A percentile compares a stretch with the other conserved stretches of the same genome.
Conservation (phyloP, 2,113 vertebrate species). For the Typhlomys cinereus region DNA sequence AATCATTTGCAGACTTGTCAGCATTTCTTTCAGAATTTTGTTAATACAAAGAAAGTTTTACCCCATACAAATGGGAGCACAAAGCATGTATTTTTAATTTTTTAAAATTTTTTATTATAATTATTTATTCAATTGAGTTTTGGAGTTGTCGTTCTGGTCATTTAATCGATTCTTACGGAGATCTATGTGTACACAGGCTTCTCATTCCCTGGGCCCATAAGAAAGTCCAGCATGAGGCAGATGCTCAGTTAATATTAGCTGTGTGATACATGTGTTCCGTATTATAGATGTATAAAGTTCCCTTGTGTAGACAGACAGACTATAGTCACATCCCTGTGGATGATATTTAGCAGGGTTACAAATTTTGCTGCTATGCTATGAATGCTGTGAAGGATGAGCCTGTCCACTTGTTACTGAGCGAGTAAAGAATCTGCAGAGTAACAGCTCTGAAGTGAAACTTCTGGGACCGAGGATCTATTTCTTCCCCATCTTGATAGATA, state of each 20-base stretch:
- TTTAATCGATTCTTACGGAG: neutral
- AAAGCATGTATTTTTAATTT: neutral
- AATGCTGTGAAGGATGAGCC: neutral
- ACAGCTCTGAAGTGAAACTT: constrained; percentile 27
- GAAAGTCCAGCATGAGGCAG: neutral
- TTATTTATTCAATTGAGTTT: too few relatives aligned
- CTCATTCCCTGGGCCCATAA: neutral
- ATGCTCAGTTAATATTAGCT: neutral
- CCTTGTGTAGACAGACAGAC: neutral
- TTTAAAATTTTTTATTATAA: neutral
- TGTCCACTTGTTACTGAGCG: neutral
- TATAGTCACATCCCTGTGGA: neutral
- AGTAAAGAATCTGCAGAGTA: neutral
- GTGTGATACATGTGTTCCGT: neutral
- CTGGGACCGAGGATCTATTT: neutral
- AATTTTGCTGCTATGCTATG: neutral
- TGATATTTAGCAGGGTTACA: neutral
- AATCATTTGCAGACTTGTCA: neutral
- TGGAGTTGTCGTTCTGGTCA: too few relatives aligned
- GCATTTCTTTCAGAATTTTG: neutral
- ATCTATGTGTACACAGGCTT: neutral
- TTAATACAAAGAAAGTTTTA: neutral
- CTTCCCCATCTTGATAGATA: neutral
- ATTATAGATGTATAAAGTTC: neutral
- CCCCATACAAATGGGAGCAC: neutral